Base-by-base conservation (phyloP, 2,888 invertebrate genomes). In the Rhimphoctona megacephalus region DNA sequence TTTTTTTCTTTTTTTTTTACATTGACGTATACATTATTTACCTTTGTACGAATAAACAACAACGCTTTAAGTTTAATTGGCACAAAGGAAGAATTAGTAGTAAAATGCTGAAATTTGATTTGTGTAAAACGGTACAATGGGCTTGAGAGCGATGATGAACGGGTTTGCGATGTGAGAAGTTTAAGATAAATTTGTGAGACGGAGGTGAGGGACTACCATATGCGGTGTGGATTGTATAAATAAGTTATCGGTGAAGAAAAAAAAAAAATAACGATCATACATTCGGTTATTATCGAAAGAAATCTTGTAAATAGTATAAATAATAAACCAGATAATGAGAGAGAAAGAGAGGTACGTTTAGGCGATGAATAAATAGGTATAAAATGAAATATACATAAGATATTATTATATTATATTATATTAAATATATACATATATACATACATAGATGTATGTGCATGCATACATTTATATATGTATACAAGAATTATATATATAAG, bases 381-480 rank as follows among this genome's bases (percentile, higher is more conserved):
- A 94, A 93, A 93, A 92, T 92, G 91, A 94, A 93, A 92, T 92
- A 93, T 93, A 91, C 92, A 93, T 93, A 93, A 93, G 93, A 94
- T 93, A 93, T 93, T 92, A 92, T 92, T 93, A 93, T 93, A 93
- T 93, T 85, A 88, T 90, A 88, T 89, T 77, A 77, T 77, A 92
- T 91, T 91, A 90, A 87, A 89, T 89, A 89, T 89, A 90, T 90
- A 86, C 87, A 90, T 90, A 90, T 90, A 89, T 70, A 86, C 79
- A 85, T 83, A 54, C 64, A 86, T 85, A 88, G 89, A 87, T 89
- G 89, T 87, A 88, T 87, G 88, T 88, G 86, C 86, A 90, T 89
- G 87, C 89, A 89, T 87, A 87, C 89, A 91, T 89, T 90, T 76
- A 61, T 82, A 57, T 36, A 76, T 64, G 88, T 89, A 90, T 90